Evolutionary conservation across 2,888 invertebrate species (phyloP).

Genomic region (Cyrtodaria siliqua): DNA sequence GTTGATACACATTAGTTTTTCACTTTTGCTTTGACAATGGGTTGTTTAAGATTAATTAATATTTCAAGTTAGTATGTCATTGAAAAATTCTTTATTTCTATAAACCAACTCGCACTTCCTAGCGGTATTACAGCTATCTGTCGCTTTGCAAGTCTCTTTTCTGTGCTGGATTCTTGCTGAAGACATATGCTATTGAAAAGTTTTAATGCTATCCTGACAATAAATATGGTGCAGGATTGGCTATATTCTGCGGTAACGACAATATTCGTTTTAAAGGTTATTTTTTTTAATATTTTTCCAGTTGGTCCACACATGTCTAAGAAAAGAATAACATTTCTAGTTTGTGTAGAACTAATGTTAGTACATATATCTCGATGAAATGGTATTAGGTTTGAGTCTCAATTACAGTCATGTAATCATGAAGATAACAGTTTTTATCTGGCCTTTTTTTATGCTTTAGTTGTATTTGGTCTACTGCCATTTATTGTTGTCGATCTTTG

Average conservation of each 20-base stretch:
- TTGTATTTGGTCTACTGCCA: neutral
- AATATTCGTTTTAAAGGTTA: too few relatives aligned
- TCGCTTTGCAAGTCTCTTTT: constrained; percentile 10
- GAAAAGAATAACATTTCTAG: constrained; percentile 14
- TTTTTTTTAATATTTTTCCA: constrained; percentile 12
- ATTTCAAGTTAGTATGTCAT: constrained; percentile 20
- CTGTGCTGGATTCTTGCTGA: neutral
- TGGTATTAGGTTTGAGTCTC: constrained; percentile 10
- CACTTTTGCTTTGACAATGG: constrained; percentile 10
- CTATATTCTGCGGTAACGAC: constrained; percentile 1
- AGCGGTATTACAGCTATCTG: constrained; percentile 14
- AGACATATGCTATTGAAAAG: constrained; percentile 26
- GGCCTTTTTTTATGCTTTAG: constrained; percentile 8
- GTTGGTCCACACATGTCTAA: neutral
- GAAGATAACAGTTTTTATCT: constrained; percentile 8
- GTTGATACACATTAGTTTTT: constrained; percentile 1
- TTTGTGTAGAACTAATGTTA: constrained; percentile 8
- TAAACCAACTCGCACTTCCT: constrained; percentile 27
- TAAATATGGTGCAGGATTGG: constrained; percentile 23
- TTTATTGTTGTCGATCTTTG: neutral
- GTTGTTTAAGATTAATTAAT: neutral
- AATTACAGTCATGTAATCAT: constrained; percentile 18
- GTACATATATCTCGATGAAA: constrained; percentile 20
- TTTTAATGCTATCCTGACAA: constrained; percentile 10
- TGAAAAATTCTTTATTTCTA: constrained; percentile 1